Conservation (phyloP, 1,140 invertebrate genomes). For the Caenorhabditis briggsae region DNA sequence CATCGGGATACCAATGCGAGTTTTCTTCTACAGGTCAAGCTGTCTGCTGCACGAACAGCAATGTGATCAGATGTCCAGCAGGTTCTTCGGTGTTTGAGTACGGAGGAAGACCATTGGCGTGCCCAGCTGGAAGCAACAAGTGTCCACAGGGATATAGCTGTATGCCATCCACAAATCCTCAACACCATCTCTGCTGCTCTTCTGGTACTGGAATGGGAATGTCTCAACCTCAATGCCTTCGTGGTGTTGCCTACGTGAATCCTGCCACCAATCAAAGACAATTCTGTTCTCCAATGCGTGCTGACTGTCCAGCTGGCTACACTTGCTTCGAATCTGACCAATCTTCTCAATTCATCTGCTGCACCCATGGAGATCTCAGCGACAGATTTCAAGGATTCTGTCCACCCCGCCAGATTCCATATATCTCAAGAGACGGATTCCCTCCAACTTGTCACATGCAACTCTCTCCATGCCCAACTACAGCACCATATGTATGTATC, state of each 20-base stretch:
- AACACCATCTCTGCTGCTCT: slow-evolving; percentile 75
- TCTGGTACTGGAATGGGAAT: slow-evolving; percentile 63
- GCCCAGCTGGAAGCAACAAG: slow-evolving; percentile 61
- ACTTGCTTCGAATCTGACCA: slow-evolving; percentile 60
- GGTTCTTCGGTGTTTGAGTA: slow-evolving; percentile 68
- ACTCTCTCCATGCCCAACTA: slow-evolving; percentile 73
- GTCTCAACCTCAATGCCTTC: slow-evolving; percentile 72
- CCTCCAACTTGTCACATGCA: slow-evolving; percentile 77
- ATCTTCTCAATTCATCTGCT: slow-evolving; percentile 65
- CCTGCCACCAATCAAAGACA: slow-evolving; percentile 64
- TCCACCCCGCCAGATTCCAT: slow-evolving; percentile 75
- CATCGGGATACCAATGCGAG: slow-evolving; percentile 75
- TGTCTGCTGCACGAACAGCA: slow-evolving; percentile 71
- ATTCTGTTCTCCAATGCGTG: slow-evolving; percentile 60
- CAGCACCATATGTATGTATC: slow-evolving; percentile 75
- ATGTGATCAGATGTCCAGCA: slow-evolving; percentile 69
- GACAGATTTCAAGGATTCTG: slow-evolving; percentile 71
- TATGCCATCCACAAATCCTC: slow-evolving; percentile 68
- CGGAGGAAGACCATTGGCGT: slow-evolving; percentile 62
- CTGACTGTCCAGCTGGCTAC: slow-evolving; percentile 63
- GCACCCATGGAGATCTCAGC: slow-evolving; percentile 61
- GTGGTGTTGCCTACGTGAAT: slow-evolving; percentile 74
- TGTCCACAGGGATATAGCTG: slow-evolving; percentile 75
- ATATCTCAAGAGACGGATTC: slow-evolving; percentile 65
- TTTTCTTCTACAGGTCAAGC: slow-evolving; percentile 68